These are phyloP conservation scores for Rhamphomyia laevipes DNA, from an alignment of 2,888 invertebrate genomes.

Conservation along the genomic window DNA sequence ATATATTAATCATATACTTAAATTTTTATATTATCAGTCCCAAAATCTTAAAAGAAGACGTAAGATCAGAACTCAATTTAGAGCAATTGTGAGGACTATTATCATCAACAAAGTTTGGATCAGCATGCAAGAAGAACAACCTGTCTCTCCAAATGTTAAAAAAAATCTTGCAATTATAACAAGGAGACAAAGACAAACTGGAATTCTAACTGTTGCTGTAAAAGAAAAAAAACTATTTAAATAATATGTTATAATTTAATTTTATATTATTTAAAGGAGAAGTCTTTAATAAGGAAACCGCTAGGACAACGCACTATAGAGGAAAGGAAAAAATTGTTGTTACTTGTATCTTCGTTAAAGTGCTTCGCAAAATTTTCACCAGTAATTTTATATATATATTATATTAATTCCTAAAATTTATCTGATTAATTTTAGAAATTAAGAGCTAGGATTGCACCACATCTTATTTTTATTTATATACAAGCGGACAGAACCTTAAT, in stretches of 20 bases:
- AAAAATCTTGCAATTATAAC: conserved; percentile 45
- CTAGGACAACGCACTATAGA: conserved; percentile 43
- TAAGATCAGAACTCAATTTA: no score
- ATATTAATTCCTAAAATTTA: no score
- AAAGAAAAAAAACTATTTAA: conserved; percentile 18
- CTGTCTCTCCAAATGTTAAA: conserved; percentile 25
- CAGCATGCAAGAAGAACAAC: conserved; percentile 13
- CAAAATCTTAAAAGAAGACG: no score
- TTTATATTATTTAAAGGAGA: conserved; percentile 40
- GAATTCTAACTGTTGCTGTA: conserved; percentile 41
- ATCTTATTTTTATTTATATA: conserved; percentile 49
- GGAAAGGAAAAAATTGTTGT: conserved; percentile 47
- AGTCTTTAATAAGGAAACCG: conserved; percentile 46
- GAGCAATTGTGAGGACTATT: no score
- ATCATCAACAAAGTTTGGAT: no score
- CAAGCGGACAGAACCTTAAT: conserved; percentile 47
- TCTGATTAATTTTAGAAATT: conserved; percentile 44
- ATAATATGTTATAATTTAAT: conserved; percentile 3
- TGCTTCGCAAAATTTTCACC: conserved; percentile 50
- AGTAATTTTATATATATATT: no score
- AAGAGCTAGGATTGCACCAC: conserved; percentile 47
- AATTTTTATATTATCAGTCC: no score
- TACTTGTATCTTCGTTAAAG: conserved; percentile 47
- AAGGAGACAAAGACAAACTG: conserved; percentile 40
- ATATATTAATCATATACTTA: no score